Evolutionary conservation across 2,113 vertebrate genomes (phyloP).

Genomic region (Oceanites oceanicus): DNA sequence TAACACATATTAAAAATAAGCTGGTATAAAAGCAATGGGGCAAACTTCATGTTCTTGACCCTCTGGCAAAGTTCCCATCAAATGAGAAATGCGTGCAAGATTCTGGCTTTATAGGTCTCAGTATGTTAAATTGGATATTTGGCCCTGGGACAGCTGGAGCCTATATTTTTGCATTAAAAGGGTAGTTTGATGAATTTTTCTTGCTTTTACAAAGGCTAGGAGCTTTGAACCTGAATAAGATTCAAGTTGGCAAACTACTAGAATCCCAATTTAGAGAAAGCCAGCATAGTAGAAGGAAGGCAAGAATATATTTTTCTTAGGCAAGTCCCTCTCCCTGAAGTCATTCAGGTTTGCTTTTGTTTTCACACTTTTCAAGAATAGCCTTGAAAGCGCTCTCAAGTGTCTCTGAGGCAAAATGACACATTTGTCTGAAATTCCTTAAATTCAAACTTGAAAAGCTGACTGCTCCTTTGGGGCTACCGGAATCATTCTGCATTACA

Average conservation of each 20-base stretch:
- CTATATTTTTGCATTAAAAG: not conserved
- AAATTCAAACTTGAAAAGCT: not conserved
- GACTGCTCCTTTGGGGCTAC: not conserved
- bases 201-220: not conserved
- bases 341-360: not conserved
- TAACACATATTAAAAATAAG: not conserved
- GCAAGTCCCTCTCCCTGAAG: not conserved
- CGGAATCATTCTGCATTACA: not conserved
- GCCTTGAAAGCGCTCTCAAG: not conserved
- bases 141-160: not conserved
- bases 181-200: not conserved
- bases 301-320: not conserved
- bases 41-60: not conserved
- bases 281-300: not conserved
- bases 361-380: constrained; percentile 9
- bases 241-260: not conserved
- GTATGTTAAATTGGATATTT: not conserved
- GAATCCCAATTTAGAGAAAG: not conserved
- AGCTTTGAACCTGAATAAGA: not conserved
- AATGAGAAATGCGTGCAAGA: accelerated
- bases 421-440: constrained; percentile 16
- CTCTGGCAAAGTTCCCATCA: not conserved
- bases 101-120: not conserved
- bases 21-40: not conserved
- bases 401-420: constrained; percentile 15